These are phyloP conservation scores for Sycophila sp. DNA, from an alignment of 1,140 invertebrate species.

Conservation along the genomic window DNA sequence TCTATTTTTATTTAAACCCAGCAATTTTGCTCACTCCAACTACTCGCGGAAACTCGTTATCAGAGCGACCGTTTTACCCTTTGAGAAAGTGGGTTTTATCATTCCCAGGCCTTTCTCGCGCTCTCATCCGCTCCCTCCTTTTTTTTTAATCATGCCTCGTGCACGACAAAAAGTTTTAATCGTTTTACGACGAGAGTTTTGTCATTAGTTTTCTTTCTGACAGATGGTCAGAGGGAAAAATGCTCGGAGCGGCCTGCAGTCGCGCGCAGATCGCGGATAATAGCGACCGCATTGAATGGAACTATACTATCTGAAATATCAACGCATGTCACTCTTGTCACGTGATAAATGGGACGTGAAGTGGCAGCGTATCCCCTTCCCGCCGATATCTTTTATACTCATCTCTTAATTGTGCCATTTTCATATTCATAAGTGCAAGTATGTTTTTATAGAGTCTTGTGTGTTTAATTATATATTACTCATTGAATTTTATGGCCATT, in stretches of 20 bases:
- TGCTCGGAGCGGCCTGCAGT: neutral
- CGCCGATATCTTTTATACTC: no score
- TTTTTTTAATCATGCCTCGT: neutral
- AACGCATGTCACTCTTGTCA: conserved; percentile 8
- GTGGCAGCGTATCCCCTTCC: no score
- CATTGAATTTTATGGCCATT: no score
- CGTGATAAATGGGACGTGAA: neutral
- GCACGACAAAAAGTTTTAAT: conserved; percentile 17
- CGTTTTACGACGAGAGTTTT: conserved; percentile 8
- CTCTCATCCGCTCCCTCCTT: neutral
- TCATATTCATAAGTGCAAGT: no score
- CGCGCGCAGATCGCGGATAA: neutral
- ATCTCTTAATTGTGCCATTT: no score
- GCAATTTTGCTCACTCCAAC: neutral
- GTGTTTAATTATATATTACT: no score
- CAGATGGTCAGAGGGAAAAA: conserved; percentile 6
- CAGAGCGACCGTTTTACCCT: neutral
- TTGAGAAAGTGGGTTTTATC: conserved; percentile 10
- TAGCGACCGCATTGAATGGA: neutral
- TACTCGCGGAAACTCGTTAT: neutral
- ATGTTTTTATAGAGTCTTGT: no score
- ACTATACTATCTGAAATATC: conserved; percentile 4
- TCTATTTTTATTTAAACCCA: no score
- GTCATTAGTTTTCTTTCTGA: conserved; percentile 26
- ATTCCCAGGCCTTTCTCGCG: neutral